Evolutionary conservation across 1,140 invertebrate species (phyloP), one percentile per base, ranked within the genome.

Genomic region (Drosophila jambulina): DNA sequence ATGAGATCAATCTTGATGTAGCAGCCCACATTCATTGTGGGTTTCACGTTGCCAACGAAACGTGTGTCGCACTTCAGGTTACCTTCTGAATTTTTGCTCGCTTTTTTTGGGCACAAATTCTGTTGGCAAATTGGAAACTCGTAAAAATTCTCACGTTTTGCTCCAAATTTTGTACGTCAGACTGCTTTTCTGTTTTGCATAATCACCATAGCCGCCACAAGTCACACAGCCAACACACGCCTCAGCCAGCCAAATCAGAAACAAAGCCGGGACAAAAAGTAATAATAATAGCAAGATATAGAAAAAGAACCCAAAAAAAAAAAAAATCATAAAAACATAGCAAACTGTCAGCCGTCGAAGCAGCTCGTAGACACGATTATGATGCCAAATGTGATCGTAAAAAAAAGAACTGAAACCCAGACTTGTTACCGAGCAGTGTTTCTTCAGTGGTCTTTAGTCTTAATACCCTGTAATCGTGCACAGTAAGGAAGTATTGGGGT

Each of bases 141-240:
- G 67, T 88, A 78, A 88, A 75, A 88, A 70, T 80, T 80, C 77
- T 88, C 83, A 87, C 83, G 83, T 87, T 87, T 84, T 80, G 80
- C 80, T 88, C 85, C 72, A 87, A 88, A 84, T 87, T 84, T 86
- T 60, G 48, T 54, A 61, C 40, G 25, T 67, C 49, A 54, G n/a
- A 48, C 32, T 10, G 19, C 42, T 45, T 49, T 69, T 43, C 48
- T 65, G 58, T 40, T 87, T 64, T 78, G 77, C 83, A 88, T 88
- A 86, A 86, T 86, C 79, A 78, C 68, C 59, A 49, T 43, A 59
- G 61, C 32, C 34, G 53, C 49, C 38, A 68, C 34, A 43, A 70
- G 68, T 38, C 65, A 48, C 51, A 65, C 38, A 65, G 12, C n/a
- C 10, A 36, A 49, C 58, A 62, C 59, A 68, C 63, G 48, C 27